Conservation (phyloP, 2,113 vertebrate genomes). For the Physeter macrocephalus region DNA sequence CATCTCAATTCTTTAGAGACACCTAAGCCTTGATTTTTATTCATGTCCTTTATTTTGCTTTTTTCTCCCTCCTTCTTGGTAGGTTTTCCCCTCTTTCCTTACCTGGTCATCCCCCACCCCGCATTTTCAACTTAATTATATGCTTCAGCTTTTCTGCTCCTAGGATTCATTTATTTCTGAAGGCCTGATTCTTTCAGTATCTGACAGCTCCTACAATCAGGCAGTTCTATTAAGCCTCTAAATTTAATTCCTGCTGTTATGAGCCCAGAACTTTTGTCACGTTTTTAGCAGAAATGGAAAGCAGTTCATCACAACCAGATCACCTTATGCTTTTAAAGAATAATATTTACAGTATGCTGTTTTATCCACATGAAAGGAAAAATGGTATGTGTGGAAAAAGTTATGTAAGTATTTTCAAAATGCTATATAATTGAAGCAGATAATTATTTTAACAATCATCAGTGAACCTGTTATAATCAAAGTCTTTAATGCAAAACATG, state of each 20-base stretch:
- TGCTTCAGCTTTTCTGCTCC: background rate
- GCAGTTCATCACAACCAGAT: background rate
- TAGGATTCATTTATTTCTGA: conserved; percentile 40
- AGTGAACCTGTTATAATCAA: background rate
- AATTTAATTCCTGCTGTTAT: conserved; percentile 33
- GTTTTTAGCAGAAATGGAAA: background rate
- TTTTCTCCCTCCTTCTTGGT: background rate
- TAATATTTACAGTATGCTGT: background rate
- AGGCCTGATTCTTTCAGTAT: background rate
- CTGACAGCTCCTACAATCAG: conserved; percentile 11
- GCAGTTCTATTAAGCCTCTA: background rate
- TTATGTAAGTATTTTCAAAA: background rate
- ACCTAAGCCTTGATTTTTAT: background rate
- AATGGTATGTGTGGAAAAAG: background rate
- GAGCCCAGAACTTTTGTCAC: background rate
- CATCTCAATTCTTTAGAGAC: background rate
- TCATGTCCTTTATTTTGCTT: background rate
- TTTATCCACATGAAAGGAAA: background rate
- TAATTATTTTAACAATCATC: background rate
- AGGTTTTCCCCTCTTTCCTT: background rate
- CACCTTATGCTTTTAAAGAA: background rate
- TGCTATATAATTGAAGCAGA: background rate
- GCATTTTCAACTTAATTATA: conserved; percentile 28
- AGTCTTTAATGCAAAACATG: background rate
- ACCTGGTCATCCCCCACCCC: background rate